Conservation (phyloP, 2,797 vertebrate species). For the Syndactyla subalaris region DNA sequence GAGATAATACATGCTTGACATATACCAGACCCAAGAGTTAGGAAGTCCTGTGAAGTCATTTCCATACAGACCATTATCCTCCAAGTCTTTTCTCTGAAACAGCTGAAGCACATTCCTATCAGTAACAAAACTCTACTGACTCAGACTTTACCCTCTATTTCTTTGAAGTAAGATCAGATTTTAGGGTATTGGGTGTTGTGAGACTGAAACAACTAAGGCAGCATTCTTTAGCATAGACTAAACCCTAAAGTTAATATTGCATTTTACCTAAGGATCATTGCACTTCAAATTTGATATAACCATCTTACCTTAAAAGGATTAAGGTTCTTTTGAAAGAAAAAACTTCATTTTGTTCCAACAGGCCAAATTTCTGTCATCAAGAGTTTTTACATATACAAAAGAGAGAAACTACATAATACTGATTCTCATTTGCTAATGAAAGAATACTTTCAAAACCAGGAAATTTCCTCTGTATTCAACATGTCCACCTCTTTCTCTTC, state of each 20-base stretch:
- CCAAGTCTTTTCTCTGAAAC: background rate
- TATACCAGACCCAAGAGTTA: background rate
- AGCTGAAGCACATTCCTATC: background rate
- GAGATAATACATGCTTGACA: background rate
- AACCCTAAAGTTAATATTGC: background rate
- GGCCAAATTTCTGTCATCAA: conserved; percentile 20
- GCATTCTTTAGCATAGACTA: background rate
- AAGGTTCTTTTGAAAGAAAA: conserved; percentile 12
- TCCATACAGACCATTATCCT: background rate
- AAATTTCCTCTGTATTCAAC: background rate
- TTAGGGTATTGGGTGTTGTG: background rate
- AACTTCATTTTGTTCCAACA: background rate
- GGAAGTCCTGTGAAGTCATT: background rate
- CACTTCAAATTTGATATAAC: background rate
- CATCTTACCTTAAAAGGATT: background rate
- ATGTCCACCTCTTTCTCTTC: background rate
- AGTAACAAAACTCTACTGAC: background rate
- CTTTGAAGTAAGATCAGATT: background rate
- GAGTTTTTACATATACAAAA: conserved; percentile 2
- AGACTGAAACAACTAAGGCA: background rate
- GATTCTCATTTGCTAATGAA: conserved; percentile 19
- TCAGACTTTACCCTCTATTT: background rate
- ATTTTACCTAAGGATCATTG: background rate
- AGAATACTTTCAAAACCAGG: conserved; percentile 25
- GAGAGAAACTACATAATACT: conserved; percentile 6